A percentile compares a stretch with the other conserved stretches of the same genome.
Conservation (phyloP, 1,140 invertebrate species). For the Formica exsecta region DNA sequence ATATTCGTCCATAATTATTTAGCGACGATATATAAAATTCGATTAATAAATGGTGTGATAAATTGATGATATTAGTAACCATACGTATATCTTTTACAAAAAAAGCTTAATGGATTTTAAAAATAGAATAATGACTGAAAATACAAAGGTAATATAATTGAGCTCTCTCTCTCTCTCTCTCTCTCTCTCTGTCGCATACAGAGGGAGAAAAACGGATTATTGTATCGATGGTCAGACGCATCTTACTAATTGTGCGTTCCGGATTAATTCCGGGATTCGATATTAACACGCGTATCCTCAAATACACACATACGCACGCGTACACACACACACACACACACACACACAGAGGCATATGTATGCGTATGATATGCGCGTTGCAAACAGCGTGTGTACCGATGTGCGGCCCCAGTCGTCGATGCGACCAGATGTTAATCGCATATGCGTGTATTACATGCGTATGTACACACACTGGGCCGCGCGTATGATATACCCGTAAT, state of each 20-base stretch:
- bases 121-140: slow-evolving; percentile 36
- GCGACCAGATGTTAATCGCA: slow-evolving; percentile 60
- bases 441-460: slow-evolving; percentile 63
- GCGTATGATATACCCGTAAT: slow-evolving; percentile 60
- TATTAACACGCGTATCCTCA: slow-evolving; percentile 48
- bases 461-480: slow-evolving; percentile 41
- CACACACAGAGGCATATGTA: too few relatives aligned
- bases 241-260: slow-evolving; percentile 64
- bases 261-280: slow-evolving; percentile 59
- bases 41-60: slow-evolving; percentile 25
- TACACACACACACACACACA: too few relatives aligned
- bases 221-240: slow-evolving; percentile 25
- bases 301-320: not conserved
- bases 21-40: not conserved
- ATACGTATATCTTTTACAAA: not conserved
- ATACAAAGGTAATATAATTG: slow-evolving; percentile 20
- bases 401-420: slow-evolving; percentile 40
- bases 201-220: slow-evolving; percentile 16
- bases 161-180: not conserved
- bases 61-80: slow-evolving; percentile 22
- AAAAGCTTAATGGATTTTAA: slow-evolving; percentile 27
- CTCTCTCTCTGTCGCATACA: not conserved
- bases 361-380: not conserved
- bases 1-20: slow-evolving; percentile 23
- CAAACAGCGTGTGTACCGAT: slow-evolving; percentile 59